Evolutionary conservation across 2,888 invertebrate genomes (phyloP).

Genomic region (Harpagoxenus sublaevis): DNA sequence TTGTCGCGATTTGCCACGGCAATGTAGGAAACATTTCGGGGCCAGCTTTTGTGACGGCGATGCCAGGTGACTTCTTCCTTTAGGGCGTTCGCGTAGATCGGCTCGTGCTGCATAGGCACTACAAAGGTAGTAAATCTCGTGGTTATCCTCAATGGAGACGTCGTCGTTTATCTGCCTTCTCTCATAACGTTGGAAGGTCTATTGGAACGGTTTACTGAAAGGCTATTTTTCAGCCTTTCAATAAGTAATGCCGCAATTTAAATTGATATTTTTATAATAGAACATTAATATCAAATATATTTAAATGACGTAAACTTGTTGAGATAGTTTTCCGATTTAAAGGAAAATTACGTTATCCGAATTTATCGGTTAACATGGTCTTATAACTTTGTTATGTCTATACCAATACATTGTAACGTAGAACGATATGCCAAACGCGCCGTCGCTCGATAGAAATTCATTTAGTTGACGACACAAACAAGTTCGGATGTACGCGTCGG

Average conservation of each 20-base stretch:
- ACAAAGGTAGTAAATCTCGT: constrained; percentile 73
- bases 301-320: background rate
- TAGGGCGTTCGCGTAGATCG: constrained; percentile 46
- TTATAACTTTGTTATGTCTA: constrained; percentile 18
- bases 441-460: constrained; percentile 28
- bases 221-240: background rate
- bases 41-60: constrained; percentile 75
- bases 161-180: constrained; percentile 55
- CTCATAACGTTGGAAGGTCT: background rate
- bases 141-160: constrained; percentile 73
- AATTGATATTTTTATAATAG: constrained; percentile 10
- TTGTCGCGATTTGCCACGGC: constrained; percentile 80
- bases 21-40: constrained; percentile 79
- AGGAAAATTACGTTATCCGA: constrained; percentile 6
- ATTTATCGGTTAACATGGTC: background rate
- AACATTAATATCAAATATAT: background rate
- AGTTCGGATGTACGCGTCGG: constrained; percentile 18
- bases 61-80: constrained; percentile 78
- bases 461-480: constrained; percentile 24
- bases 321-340: background rate
- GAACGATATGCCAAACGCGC: constrained; percentile 14
- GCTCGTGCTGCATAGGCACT: constrained; percentile 70
- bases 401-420: background rate
- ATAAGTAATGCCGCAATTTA: background rate
- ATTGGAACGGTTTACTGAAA: constrained; percentile 2